phyloP scores from a whole-genome alignment of 2,797 vertebrate genomes.

The Mycteria americana region DNA sequence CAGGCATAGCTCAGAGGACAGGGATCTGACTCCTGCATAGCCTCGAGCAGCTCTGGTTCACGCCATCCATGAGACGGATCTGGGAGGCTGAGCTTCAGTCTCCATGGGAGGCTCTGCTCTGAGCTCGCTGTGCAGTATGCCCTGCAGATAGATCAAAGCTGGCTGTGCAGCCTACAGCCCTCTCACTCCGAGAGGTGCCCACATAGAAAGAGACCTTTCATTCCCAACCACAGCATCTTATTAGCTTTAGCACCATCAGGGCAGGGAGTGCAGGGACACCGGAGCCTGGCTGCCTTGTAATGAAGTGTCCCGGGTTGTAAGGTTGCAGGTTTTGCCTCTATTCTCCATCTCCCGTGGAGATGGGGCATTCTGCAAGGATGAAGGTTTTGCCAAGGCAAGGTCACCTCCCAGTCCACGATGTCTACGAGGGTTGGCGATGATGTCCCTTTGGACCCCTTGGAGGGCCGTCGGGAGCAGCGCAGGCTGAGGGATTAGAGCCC shows the following conservation, averaged over 20 bases:
- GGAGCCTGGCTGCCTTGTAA: not conserved
- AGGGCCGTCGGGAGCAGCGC: not conserved
- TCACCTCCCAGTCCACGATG: not conserved
- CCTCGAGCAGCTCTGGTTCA: not conserved
- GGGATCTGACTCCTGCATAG: not conserved
- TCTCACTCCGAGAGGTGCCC: not conserved
- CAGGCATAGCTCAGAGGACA: not conserved
- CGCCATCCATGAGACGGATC: fast-evolving
- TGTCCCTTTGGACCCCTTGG: not conserved
- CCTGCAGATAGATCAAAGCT: not conserved
- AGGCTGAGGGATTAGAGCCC: not conserved
- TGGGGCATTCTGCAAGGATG: fast-evolving
- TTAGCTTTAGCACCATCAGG: not conserved
- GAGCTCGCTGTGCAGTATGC: fast-evolving
- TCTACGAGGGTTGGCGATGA: not conserved
- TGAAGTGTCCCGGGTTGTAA: not conserved
- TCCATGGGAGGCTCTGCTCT: not conserved
- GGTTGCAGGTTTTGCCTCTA: not conserved
- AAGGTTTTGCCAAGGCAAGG: not conserved
- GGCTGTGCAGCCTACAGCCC: not conserved
- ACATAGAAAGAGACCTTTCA: not conserved
- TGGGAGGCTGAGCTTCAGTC: not conserved
- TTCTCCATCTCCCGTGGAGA: not conserved
- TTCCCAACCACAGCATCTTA: not conserved
- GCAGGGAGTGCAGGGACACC: not conserved